phyloP scores from a whole-genome alignment of 2,113 vertebrate species.

The Antechinus flavipes region DNA sequence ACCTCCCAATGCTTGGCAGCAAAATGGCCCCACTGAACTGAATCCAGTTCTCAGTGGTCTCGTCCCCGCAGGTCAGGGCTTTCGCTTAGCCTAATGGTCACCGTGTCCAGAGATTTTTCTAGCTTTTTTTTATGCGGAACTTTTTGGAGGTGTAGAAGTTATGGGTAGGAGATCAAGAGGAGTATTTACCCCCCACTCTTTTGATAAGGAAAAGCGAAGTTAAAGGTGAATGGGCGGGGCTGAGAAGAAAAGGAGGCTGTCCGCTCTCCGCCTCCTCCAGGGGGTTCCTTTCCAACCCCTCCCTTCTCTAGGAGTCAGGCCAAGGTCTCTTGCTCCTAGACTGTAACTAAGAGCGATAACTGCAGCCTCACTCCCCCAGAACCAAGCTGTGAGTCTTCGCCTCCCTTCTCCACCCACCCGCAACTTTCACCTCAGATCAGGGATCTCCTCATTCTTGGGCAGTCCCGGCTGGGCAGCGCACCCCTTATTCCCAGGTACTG shows the following conservation, averaged over 20 bases:
- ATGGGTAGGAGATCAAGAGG: neutral
- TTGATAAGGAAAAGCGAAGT: slow-evolving; percentile 47
- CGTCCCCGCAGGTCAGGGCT: slow-evolving; percentile 80
- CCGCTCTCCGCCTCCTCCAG: slow-evolving; percentile 47
- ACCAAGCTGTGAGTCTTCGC: slow-evolving; percentile 32
- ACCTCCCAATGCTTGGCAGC: slow-evolving; percentile 76
- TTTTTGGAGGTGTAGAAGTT: slow-evolving; percentile 52
- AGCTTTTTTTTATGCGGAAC: neutral
- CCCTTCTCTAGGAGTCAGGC: slow-evolving; percentile 37
- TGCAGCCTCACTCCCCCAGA: slow-evolving; percentile 64
- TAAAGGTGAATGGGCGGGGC: slow-evolving; percentile 28
- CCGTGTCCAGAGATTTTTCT: neutral
- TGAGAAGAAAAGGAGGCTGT: slow-evolving; percentile 48
- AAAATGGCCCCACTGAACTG: slow-evolving; percentile 77
- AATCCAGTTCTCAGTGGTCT: slow-evolving; percentile 63
- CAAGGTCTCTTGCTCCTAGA: slow-evolving; percentile 76
- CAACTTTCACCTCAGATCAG: slow-evolving; percentile 66
- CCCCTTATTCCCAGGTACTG: slow-evolving; percentile 62
- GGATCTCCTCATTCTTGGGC: slow-evolving; percentile 51
- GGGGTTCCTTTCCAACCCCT: neutral
- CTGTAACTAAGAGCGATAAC: slow-evolving; percentile 67
- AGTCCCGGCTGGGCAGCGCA: slow-evolving; percentile 26
- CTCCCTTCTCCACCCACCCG: slow-evolving; percentile 27
- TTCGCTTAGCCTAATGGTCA: slow-evolving; percentile 48
- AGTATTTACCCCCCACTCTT: neutral